Conservation (phyloP, 2,888 invertebrate species). For the Cheilosia urbana region DNA sequence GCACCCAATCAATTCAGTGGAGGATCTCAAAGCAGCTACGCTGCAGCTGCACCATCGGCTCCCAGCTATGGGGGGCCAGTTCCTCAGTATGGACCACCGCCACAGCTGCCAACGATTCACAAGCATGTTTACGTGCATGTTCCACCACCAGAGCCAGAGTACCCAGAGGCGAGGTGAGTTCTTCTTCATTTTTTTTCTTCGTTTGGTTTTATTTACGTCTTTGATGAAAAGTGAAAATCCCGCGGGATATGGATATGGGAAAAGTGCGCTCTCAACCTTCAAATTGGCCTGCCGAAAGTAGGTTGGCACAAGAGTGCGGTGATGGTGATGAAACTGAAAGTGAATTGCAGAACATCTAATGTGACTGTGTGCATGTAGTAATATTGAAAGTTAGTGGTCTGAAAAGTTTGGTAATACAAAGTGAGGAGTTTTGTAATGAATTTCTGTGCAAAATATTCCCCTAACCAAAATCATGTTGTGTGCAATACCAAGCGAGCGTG, state of each 20-base stretch:
- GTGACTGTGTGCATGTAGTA: background rate
- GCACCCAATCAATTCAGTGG: slow-evolving; percentile 81
- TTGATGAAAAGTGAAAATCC: slow-evolving; percentile 51
- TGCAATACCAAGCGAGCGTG: slow-evolving; percentile 62
- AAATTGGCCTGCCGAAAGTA: slow-evolving; percentile 9
- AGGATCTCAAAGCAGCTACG: slow-evolving; percentile 80
- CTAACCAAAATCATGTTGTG: background rate
- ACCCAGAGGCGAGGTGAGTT: slow-evolving; percentile 87
- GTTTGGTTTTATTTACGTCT: background rate
- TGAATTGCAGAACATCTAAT: slow-evolving; percentile 24
- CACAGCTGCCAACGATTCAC: slow-evolving; percentile 91
- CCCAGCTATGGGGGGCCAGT: slow-evolving; percentile 86
- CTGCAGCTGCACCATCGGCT: slow-evolving; percentile 84
- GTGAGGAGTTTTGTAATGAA: slow-evolving; percentile 53
- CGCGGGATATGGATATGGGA: slow-evolving; percentile 38
- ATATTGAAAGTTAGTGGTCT: slow-evolving; percentile 55
- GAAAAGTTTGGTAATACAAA: slow-evolving; percentile 61
- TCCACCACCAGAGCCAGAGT: slow-evolving; percentile 93
- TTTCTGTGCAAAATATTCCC: slow-evolving; percentile 32
- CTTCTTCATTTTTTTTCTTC: background rate
- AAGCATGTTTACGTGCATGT: slow-evolving; percentile 96
- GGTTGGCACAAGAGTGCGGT: slow-evolving; percentile 2
- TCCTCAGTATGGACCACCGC: slow-evolving; percentile 88
- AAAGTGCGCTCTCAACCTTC: slow-evolving; percentile 49
- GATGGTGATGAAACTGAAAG: slow-evolving; percentile 55